Percentiles rank a stretch among this genome's conserved stretches.
phyloP scores from a whole-genome alignment of 2,888 invertebrate genomes.

The Eremobia ochroleuca region DNA sequence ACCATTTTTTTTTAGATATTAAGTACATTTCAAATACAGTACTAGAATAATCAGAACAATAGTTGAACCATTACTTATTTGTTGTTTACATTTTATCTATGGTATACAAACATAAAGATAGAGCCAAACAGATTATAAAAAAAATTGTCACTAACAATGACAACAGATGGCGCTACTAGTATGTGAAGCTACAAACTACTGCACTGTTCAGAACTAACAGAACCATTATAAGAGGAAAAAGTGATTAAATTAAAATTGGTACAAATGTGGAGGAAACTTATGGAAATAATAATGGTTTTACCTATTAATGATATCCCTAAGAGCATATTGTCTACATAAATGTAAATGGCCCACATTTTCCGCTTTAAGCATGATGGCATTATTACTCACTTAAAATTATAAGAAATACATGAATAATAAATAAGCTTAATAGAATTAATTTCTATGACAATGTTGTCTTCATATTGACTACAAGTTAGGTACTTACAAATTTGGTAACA shows the following conservation, averaged over 20 bases:
- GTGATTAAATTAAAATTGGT: constrained; percentile 7
- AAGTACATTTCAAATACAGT: neutral
- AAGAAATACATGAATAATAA: neutral
- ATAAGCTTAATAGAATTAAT: neutral
- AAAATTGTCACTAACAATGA: constrained; percentile 3
- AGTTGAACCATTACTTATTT: neutral
- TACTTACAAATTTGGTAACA: constrained; percentile 52
- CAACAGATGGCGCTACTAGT: constrained; percentile 74
- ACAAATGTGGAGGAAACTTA: constrained; percentile 38
- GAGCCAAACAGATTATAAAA: too few relatives aligned
- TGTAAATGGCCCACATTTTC: neutral
- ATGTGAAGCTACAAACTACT: constrained; percentile 16
- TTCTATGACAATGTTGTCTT: neutral
- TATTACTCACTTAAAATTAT: neutral
- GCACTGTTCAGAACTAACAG: neutral
- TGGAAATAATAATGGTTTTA: constrained; percentile 37
- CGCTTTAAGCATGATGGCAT: neutral
- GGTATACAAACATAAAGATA: neutral
- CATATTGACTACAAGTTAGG: constrained; percentile 7
- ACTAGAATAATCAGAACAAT: neutral
- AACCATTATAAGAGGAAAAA: constrained; percentile 30
- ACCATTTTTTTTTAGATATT: too few relatives aligned
- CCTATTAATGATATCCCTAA: constrained; percentile 16
- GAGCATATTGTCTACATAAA: constrained; percentile 8
- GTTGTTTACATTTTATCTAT: neutral